Conservation (phyloP, 2,888 invertebrate genomes). For the Anagyrus pseudococci region DNA sequence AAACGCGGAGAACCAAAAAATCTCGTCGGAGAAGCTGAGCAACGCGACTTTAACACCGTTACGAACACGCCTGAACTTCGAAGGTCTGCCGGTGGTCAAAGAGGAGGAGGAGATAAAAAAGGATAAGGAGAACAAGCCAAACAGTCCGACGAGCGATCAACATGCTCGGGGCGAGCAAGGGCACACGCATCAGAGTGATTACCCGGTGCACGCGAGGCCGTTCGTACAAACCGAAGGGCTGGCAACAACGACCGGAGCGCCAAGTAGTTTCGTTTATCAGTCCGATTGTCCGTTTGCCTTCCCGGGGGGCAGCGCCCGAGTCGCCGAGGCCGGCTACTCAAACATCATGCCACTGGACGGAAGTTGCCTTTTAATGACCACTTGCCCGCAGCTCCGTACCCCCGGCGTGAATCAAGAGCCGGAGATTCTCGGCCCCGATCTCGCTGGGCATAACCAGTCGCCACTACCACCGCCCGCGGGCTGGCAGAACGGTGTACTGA, state of each 20-base stretch:
- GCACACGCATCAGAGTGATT: slow-evolving; percentile 6
- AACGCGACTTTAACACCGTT: slow-evolving; percentile 38
- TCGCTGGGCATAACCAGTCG: slow-evolving; percentile 4
- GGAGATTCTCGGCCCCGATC: slow-evolving; percentile 23
- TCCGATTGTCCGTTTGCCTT: slow-evolving; percentile 52
- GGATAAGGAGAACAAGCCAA: slow-evolving; percentile 43
- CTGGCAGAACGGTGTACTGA: slow-evolving; percentile 28
- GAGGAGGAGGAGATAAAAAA: slow-evolving; percentile 67
- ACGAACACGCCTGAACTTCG: slow-evolving; percentile 64
- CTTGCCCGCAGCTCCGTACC: slow-evolving; percentile 45
- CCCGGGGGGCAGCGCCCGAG: slow-evolving; percentile 41
- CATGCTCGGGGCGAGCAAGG: too few relatives aligned
- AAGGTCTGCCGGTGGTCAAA: slow-evolving; percentile 78
- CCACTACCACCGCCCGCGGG: slow-evolving; percentile 25
- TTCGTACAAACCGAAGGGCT: slow-evolving; percentile 23
- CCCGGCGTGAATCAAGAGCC: slow-evolving; percentile 23
- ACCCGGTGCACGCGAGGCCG: slow-evolving; percentile 26
- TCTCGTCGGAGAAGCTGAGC: slow-evolving; percentile 62
- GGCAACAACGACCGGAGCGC: slow-evolving; percentile 39
- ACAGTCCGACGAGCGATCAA: too few relatives aligned
- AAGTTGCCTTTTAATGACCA: slow-evolving; percentile 40
- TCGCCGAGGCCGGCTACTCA: slow-evolving; percentile 22
- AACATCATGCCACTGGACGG: slow-evolving; percentile 28
- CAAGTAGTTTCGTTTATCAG: slow-evolving; percentile 43
- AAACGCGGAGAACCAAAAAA: slow-evolving; percentile 61